Conservation (phyloP, 2,888 invertebrate species). For the Apomyelois bistriatella region DNA sequence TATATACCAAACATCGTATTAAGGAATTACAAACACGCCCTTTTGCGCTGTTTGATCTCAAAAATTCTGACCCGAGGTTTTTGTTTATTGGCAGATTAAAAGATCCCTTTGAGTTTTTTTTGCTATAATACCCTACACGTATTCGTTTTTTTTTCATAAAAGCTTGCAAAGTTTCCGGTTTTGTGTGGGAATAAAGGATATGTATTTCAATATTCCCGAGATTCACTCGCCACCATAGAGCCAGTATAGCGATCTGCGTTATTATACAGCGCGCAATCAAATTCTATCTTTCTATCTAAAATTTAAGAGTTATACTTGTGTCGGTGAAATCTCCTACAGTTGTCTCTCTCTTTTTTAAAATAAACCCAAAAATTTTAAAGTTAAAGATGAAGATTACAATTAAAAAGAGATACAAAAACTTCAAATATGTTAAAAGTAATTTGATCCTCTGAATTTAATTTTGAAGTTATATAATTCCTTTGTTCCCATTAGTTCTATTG, state of each 20-base stretch:
- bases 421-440: no score
- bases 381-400: no score
- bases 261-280: not conserved
- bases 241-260: not conserved
- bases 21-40: slow-evolving; percentile 34
- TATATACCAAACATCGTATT: slow-evolving; percentile 44
- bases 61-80: slow-evolving; percentile 35
- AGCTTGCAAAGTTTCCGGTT: not conserved
- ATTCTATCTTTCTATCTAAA: no score
- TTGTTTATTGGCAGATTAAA: slow-evolving; percentile 63
- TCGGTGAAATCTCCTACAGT: no score
- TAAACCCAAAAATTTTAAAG: no score
- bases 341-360: no score
- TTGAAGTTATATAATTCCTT: no score
- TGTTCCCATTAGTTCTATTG: no score
- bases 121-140: slow-evolving; percentile 20
- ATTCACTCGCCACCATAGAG: not conserved
- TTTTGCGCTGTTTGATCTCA: slow-evolving; percentile 42
- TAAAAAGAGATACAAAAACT: no score
- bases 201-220: not conserved
- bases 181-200: slow-evolving; percentile 1
- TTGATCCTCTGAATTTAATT: no score
- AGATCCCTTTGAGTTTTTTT: slow-evolving; percentile 42
- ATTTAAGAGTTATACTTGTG: no score
- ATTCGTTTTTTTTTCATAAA: slow-evolving; percentile 18